Percentiles rank a stretch among this genome's conserved stretches.
Evolutionary conservation across 2,113 vertebrate genomes (phyloP).

Genomic region (Opisthocomus hoazin): DNA sequence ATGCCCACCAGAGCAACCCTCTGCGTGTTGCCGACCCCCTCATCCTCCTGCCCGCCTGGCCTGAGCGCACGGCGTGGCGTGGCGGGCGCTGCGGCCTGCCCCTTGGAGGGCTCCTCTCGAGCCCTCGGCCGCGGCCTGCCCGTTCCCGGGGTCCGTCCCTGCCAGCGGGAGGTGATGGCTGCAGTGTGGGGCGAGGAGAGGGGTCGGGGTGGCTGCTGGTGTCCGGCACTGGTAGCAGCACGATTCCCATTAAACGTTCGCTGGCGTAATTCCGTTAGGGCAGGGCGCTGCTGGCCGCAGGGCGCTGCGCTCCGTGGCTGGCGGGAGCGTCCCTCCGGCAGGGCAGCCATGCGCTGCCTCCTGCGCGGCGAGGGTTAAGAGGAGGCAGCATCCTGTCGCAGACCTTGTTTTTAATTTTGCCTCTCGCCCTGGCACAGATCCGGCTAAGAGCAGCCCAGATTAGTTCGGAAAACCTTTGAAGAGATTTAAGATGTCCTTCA

Average conservation of each 20-base stretch:
- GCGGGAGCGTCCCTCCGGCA: background rate
- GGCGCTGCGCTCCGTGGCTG: background rate
- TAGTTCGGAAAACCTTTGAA: slow-evolving; percentile 87
- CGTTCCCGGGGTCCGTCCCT: too few species aligned
- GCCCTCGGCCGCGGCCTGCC: too few species aligned
- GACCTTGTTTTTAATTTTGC: slow-evolving; percentile 86
- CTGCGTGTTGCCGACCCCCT: background rate
- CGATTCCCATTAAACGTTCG: background rate
- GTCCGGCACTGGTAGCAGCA: background rate
- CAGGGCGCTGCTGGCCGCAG: slow-evolving; percentile 19
- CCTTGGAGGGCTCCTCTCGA: too few species aligned
- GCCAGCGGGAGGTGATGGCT: too few species aligned
- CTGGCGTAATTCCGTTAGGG: slow-evolving; percentile 63
- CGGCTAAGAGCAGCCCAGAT: slow-evolving; percentile 91
- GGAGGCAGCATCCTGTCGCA: slow-evolving; percentile 89
- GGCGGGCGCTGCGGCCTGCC: background rate
- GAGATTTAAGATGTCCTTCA: slow-evolving; percentile 98
- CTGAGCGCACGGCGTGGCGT: fast-evolving
- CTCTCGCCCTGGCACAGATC: slow-evolving; percentile 80
- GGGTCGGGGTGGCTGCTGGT: background rate
- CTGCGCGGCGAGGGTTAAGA: slow-evolving; percentile 81
- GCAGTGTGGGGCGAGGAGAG: background rate
- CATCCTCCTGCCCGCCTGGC: background rate
- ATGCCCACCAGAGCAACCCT: background rate
- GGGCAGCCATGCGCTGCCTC: background rate